phyloP scores from a whole-genome alignment of 2,797 vertebrate genomes.

The Xyrichtys novacula region DNA sequence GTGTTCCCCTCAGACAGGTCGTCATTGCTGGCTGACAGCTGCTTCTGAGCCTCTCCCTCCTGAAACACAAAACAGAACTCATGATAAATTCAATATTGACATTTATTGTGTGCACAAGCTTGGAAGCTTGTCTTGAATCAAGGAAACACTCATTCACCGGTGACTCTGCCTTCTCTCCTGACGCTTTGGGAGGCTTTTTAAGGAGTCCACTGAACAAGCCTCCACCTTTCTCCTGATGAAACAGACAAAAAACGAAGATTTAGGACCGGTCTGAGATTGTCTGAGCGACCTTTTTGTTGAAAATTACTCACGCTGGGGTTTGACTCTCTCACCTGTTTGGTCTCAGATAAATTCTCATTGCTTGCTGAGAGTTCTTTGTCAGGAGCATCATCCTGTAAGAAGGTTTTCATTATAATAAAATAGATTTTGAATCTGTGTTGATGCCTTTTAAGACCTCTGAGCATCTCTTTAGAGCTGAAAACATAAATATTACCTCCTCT shows the following conservation, averaged over 20 bases:
- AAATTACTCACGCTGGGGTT: background rate
- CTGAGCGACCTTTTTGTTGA: background rate
- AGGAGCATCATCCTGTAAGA: conserved; percentile 48
- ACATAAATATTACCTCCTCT: conserved; percentile 40
- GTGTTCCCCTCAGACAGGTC: conserved; percentile 40
- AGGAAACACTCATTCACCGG: conserved; percentile 28
- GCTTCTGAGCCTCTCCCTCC: conserved; percentile 51
- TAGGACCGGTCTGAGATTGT: background rate
- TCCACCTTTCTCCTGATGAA: conserved; percentile 58
- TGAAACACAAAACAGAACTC: conserved; percentile 40
- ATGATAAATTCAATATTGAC: background rate
- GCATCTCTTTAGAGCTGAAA: background rate
- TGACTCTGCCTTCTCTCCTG: conserved; percentile 34
- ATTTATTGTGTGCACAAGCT: background rate
- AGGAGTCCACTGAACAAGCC: conserved; percentile 57
- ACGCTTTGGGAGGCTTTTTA: conserved; percentile 58
- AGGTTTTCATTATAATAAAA: no score
- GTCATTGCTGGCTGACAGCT: conserved; percentile 41
- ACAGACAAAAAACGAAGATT: background rate
- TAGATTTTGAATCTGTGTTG: no score
- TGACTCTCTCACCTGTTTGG: conserved; percentile 50
- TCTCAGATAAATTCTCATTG: conserved; percentile 58
- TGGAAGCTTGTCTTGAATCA: background rate
- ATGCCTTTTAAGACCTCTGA: no score
- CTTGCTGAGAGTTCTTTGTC: conserved; percentile 50